These are phyloP conservation scores for Philypnodon macrostomus DNA, from an alignment of 2,797 vertebrate species.

Conservation along the genomic window DNA sequence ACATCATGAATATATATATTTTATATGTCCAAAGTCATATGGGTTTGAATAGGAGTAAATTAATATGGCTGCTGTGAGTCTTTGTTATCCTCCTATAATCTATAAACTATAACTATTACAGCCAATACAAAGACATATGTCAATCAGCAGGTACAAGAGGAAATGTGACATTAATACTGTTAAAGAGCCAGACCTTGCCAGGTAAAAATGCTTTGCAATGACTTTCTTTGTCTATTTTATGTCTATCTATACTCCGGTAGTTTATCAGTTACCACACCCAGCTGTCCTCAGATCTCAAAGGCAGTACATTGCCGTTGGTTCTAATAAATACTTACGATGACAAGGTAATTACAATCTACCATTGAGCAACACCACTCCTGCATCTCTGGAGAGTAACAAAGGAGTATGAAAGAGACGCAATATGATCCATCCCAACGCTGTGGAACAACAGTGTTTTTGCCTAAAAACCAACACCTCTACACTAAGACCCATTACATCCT, in stretches of 20 bases:
- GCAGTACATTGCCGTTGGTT: constrained; percentile 15
- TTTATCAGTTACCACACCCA: constrained; percentile 10
- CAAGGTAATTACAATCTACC: constrained; percentile 49
- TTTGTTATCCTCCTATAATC: constrained; percentile 20
- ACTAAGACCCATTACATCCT: constrained; percentile 12
- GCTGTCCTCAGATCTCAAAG: constrained; percentile 15
- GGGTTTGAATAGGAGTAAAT: constrained; percentile 48
- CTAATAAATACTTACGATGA: constrained; percentile 26
- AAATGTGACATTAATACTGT: constrained; percentile 1
- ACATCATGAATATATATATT: constrained; percentile 21
- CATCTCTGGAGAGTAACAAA: constrained; percentile 53
- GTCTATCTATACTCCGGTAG: constrained; percentile 5
- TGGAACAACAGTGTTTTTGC: constrained; percentile 12
- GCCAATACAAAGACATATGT: constrained; percentile 31
- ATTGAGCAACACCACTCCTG: constrained; percentile 51
- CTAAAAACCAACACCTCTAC: constrained; percentile 8
- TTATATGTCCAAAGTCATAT: constrained; percentile 38
- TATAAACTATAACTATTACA: constrained; percentile 15
- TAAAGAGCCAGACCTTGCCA: background rate
- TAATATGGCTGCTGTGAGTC: constrained; percentile 46
- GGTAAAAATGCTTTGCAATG: constrained; percentile 1
- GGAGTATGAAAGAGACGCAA: constrained; percentile 54
- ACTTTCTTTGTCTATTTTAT: background rate
- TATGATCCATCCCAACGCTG: constrained; percentile 47
- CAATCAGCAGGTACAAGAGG: background rate